Conservation (phyloP, 2,888 invertebrate genomes). For the Eucera pruinosa region DNA sequence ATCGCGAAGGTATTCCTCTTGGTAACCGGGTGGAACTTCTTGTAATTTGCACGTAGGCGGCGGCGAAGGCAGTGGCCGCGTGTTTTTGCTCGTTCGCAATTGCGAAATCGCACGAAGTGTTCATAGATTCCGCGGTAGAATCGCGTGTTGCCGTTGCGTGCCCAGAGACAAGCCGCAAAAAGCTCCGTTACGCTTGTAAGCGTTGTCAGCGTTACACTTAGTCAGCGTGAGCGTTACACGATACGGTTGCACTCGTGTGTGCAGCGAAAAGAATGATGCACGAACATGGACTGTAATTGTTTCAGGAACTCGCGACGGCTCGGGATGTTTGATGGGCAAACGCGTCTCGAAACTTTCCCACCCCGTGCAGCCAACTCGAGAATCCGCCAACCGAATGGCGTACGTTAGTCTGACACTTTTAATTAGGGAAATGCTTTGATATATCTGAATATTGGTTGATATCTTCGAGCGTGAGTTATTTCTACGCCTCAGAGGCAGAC, state of each 20-base stretch:
- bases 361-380: constrained; percentile 11
- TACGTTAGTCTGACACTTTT: constrained; percentile 31
- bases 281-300: constrained; percentile 48
- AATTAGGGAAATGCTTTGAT: constrained; percentile 12
- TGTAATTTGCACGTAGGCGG: constrained; percentile 37
- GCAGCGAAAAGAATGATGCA: constrained; percentile 37
- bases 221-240: constrained; percentile 36
- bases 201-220: constrained; percentile 58
- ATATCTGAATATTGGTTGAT: no score
- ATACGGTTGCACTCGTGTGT: constrained; percentile 11
- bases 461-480: no score
- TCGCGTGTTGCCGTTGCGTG: constrained; percentile 58
- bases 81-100: constrained; percentile 52
- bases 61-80: background rate
- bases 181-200: constrained; percentile 60
- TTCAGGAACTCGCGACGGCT: constrained; percentile 38
- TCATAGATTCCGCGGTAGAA: constrained; percentile 49
- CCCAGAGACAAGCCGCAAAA: constrained; percentile 57
- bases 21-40: constrained; percentile 15
- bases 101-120: constrained; percentile 46
- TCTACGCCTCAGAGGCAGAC: no score
- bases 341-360: constrained; percentile 45
- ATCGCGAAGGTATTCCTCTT: constrained; percentile 31
- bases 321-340: constrained; percentile 33
- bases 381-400: background rate